These are phyloP conservation scores for Octodonta nipae DNA, from an alignment of 2,888 invertebrate species.

Conservation along the genomic window DNA sequence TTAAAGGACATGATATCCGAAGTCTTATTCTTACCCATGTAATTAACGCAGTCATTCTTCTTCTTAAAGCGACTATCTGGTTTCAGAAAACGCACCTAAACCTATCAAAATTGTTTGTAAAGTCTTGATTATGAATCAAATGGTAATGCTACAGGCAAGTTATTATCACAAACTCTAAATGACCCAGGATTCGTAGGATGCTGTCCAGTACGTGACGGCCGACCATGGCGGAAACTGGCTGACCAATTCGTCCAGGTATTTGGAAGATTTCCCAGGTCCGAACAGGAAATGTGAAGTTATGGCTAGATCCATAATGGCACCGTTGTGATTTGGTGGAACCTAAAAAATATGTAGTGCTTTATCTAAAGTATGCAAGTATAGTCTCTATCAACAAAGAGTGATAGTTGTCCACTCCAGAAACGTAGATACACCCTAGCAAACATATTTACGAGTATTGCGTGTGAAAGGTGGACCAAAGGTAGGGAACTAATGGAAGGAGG, in stretches of 20 bases:
- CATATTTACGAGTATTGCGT: no score
- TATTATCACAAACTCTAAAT: slow-evolving; percentile 22
- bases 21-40: no score
- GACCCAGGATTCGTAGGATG: slow-evolving; percentile 50
- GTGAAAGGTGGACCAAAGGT: no score
- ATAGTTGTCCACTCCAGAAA: no score
- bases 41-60: no score
- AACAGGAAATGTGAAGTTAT: slow-evolving; percentile 48
- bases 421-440: no score
- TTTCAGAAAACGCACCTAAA: no score
- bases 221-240: slow-evolving; percentile 50
- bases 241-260: slow-evolving; percentile 41
- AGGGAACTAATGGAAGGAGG: no score
- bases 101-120: no score
- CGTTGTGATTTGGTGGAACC: slow-evolving; percentile 33
- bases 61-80: no score
- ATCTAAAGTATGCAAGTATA: not conserved
- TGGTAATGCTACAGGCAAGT: not conserved
- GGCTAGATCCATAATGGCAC: slow-evolving; percentile 43
- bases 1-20: no score
- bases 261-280: slow-evolving; percentile 40
- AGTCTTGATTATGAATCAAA: not conserved
- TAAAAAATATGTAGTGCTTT: slow-evolving; percentile 16
- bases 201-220: slow-evolving; percentile 55
- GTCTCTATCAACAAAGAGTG: not conserved